Evolutionary conservation across 2,113 vertebrate genomes (phyloP).

Genomic region (Cyanoramphus novaezelandiae): DNA sequence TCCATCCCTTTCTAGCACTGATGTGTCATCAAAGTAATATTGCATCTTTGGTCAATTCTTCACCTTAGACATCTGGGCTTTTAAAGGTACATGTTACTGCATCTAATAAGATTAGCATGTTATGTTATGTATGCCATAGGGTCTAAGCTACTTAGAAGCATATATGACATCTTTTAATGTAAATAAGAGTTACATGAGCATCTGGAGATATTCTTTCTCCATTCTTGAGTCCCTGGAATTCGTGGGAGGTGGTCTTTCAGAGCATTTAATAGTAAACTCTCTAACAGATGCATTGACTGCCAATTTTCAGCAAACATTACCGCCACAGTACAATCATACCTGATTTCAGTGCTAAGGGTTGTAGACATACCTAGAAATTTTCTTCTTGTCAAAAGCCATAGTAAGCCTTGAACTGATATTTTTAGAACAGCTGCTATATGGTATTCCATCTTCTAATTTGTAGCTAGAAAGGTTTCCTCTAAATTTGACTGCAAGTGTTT

Average conservation of each 20-base stretch:
- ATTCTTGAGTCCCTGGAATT: neutral
- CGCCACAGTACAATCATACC: neutral
- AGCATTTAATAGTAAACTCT: neutral
- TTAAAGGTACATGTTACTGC: neutral
- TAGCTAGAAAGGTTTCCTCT: neutral
- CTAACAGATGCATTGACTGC: neutral
- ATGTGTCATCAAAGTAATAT: conserved; percentile 19
- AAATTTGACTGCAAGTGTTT: neutral
- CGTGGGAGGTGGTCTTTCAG: neutral
- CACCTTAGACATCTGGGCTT: neutral
- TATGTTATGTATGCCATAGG: neutral
- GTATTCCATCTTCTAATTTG: neutral
- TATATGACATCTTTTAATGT: neutral
- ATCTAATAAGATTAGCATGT: neutral
- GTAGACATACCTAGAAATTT: neutral
- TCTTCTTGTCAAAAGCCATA: neutral
- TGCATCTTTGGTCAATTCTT: neutral
- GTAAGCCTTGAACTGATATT: neutral
- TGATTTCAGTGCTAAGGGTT: neutral
- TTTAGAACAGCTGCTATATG: neutral
- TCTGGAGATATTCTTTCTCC: neutral
- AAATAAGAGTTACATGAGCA: neutral
- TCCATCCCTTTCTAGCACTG: neutral
- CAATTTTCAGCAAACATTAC: neutral
- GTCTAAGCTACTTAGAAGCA: neutral